These are phyloP conservation scores for Rhizomys pruinosus DNA, from an alignment of 2,113 vertebrate genomes.

Conservation along the genomic window DNA sequence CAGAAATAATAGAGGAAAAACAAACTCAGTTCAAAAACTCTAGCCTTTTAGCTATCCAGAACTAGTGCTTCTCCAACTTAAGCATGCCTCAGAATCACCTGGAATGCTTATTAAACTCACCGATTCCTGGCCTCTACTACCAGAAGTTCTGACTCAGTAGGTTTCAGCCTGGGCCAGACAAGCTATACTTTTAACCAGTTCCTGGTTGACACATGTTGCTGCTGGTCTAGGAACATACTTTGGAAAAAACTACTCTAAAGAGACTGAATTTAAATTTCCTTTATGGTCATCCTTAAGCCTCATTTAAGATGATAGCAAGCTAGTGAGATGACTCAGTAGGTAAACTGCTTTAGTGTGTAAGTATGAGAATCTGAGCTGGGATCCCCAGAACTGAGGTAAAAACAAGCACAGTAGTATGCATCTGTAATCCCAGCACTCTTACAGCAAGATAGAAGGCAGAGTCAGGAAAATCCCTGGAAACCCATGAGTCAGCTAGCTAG, in stretches of 20 bases:
- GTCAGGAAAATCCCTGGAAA: not conserved
- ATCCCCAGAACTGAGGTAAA: not conserved
- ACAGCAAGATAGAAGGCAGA: not conserved
- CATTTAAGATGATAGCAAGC: not conserved
- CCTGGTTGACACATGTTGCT: not conserved
- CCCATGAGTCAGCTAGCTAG: not conserved
- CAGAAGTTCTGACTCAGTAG: not conserved
- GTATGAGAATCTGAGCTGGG: not conserved
- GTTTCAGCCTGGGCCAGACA: not conserved
- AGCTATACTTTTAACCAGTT: not conserved
- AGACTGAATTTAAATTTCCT: not conserved
- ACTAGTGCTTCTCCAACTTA: too few species aligned
- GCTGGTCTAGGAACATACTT: not conserved
- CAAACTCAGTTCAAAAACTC: too few species aligned
- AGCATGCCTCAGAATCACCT: too few species aligned
- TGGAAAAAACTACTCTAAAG: not conserved
- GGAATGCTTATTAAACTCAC: too few species aligned
- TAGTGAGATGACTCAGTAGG: too few species aligned
- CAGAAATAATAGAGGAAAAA: too few species aligned
- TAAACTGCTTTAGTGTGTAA: not conserved
- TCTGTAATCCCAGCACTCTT: too few species aligned
- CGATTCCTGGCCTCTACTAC: not conserved
- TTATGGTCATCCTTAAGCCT: not conserved
- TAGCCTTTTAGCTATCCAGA: too few species aligned
- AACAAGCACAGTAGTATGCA: too few species aligned